phyloP scores from a whole-genome alignment of 2,888 invertebrate species.

The Drosophila maculinotata region DNA sequence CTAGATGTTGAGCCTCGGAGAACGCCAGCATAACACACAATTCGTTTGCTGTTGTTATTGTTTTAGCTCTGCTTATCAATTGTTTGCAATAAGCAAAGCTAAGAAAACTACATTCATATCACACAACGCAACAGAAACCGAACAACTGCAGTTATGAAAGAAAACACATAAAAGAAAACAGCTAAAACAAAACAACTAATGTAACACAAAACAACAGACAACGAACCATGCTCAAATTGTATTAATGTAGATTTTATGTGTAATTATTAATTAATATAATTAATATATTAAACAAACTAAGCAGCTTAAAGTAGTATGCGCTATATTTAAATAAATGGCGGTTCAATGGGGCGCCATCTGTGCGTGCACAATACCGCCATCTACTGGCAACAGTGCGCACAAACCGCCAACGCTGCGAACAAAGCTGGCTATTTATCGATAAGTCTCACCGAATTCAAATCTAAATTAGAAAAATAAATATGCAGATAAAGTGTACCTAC shows the following conservation, averaged over 20 bases:
- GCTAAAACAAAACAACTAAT: slow-evolving; percentile 5
- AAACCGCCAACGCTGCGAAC: slow-evolving; percentile 11
- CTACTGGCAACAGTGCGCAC: neutral
- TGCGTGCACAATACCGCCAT: no score
- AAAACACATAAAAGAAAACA: slow-evolving; percentile 15
- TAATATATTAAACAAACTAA: no score
- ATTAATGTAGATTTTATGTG: slow-evolving; percentile 20
- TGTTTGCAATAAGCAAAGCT: slow-evolving; percentile 28
- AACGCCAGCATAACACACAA: neutral
- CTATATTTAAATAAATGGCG: no score
- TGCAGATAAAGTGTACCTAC: slow-evolving; percentile 8
- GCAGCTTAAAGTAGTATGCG: no score
- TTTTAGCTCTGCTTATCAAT: slow-evolving; percentile 20
- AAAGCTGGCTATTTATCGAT: slow-evolving; percentile 17
- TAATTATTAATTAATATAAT: no score
- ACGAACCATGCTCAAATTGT: slow-evolving; percentile 27
- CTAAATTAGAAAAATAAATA: slow-evolving; percentile 38
- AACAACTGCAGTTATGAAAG: slow-evolving; percentile 8
- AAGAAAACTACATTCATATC: neutral
- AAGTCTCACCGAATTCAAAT: slow-evolving; percentile 26
- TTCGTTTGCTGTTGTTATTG: slow-evolving; percentile 25
- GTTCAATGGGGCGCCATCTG: no score
- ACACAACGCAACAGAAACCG: slow-evolving; percentile 5
- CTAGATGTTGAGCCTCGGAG: slow-evolving; percentile 8
- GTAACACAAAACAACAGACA: neutral